phyloP scores from a whole-genome alignment of 2,888 invertebrate genomes.

The Epinotia nisella region DNA sequence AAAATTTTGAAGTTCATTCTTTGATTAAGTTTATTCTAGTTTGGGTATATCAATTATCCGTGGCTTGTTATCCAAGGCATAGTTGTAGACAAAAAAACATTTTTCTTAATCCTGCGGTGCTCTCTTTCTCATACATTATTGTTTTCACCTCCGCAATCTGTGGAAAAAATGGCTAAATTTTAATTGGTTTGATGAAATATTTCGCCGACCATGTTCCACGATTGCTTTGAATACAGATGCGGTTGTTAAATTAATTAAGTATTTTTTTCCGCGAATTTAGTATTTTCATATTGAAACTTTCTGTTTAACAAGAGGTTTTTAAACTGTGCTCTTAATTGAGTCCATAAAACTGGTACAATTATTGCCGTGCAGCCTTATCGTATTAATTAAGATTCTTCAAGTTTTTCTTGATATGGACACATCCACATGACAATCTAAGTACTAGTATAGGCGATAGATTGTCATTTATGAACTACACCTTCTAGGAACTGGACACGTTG shows the following conservation, averaged over 20 bases:
- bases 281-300: constrained; percentile 25
- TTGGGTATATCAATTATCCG: background rate
- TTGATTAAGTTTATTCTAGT: background rate
- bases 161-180: constrained; percentile 36
- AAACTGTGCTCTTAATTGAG: constrained; percentile 6
- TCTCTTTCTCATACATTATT: background rate
- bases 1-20: background rate
- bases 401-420: background rate
- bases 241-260: constrained; percentile 40
- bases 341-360: background rate
- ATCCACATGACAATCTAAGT: background rate
- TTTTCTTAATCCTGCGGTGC: background rate
- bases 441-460: background rate
- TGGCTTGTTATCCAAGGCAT: too few relatives aligned
- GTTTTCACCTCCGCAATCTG: constrained; percentile 18
- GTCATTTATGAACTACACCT: constrained; percentile 14
- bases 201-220: constrained; percentile 31
- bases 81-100: too few relatives aligned
- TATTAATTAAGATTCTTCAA: background rate
- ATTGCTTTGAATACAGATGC: constrained; percentile 38
- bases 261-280: constrained; percentile 26
- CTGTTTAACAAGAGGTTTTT: constrained; percentile 21
- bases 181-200: constrained; percentile 37
- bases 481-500: constrained; percentile 35
- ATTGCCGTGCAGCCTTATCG: background rate